Conservation (phyloP, 1,140 invertebrate genomes). For the Pseudachorutes palmiensis region DNA sequence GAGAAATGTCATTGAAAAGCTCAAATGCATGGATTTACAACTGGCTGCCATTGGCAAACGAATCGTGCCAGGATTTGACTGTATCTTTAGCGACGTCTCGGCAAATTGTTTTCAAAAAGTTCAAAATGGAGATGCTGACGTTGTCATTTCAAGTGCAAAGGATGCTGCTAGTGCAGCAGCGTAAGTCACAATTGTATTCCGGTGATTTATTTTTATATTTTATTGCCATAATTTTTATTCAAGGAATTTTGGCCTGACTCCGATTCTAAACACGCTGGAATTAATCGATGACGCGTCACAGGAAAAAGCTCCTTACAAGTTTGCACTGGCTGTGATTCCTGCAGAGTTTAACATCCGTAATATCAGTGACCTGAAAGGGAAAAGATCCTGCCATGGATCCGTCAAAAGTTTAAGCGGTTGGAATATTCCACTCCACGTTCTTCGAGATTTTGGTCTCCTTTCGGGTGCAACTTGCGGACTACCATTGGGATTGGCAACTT, state of each 20-base stretch:
- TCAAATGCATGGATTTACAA: constrained; percentile 53
- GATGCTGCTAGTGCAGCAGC: constrained; percentile 51
- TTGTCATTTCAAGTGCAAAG: constrained; percentile 55
- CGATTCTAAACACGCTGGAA: constrained; percentile 50
- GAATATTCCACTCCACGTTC: constrained; percentile 45
- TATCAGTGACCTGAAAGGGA: constrained; percentile 46
- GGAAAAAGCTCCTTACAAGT: constrained; percentile 44
- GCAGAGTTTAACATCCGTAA: constrained; percentile 43
- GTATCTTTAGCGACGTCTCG: constrained; percentile 49
- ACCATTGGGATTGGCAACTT: constrained; percentile 44
- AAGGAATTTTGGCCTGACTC: constrained; percentile 45
- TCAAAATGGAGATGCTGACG: constrained; percentile 51
- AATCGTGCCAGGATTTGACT: constrained; percentile 60
- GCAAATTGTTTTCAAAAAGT: constrained; percentile 60
- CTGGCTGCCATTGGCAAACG: constrained; percentile 61
- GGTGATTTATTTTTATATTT: too few relatives aligned
- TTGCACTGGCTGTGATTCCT: constrained; percentile 54
- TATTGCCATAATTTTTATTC: too few relatives aligned
- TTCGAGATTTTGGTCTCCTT: constrained; percentile 47
- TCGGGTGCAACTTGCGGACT: constrained; percentile 43
- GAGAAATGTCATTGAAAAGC: constrained; percentile 49
- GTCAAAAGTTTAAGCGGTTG: constrained; percentile 43
- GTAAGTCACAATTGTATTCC: constrained; percentile 35
- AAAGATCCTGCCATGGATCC: constrained; percentile 50
- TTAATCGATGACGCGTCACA: constrained; percentile 15